Percentiles rank a stretch among this genome's conserved stretches.
Evolutionary conservation across 2,113 vertebrate species (phyloP).

Genomic region (Gila orcuttii): DNA sequence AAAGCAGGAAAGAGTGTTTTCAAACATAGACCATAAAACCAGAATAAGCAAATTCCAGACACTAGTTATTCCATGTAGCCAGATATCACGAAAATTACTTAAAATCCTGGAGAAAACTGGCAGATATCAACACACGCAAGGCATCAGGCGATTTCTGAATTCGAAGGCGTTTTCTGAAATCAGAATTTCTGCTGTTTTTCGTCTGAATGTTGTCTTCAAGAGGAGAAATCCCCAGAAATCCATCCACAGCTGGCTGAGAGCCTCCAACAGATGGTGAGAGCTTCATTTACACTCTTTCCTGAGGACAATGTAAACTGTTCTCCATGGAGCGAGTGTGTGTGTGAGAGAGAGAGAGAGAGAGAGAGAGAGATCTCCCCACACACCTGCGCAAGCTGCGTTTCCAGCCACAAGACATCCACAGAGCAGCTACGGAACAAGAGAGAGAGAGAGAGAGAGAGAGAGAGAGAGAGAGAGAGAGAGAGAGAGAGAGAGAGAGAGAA

Average conservation of each 20-base stretch:
- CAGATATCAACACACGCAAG: slow-evolving; percentile 11
- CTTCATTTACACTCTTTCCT: slow-evolving; percentile 48
- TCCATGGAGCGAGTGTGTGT: slow-evolving; percentile 36
- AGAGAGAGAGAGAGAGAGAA: too few relatives aligned
- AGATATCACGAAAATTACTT: slow-evolving; percentile 50
- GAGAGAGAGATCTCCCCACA: slow-evolving; percentile 8
- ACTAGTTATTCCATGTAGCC: neutral
- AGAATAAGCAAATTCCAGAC: neutral
- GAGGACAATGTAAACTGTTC: neutral
- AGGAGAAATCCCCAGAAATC: neutral
- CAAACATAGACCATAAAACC: slow-evolving; percentile 47
- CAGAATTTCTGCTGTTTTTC: neutral
- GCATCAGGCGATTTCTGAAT: neutral
- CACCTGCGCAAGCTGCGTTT: slow-evolving; percentile 57
- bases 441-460: slow-evolving; percentile 50
- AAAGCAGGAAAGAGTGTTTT: slow-evolving; percentile 63
- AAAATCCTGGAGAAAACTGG: slow-evolving; percentile 45
- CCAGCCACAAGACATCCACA: slow-evolving; percentile 72
- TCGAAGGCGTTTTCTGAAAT: slow-evolving; percentile 1
- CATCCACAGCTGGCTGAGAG: slow-evolving; percentile 22
- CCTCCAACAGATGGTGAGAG: neutral
- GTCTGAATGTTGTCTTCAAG: neutral
- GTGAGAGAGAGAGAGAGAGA: slow-evolving; percentile 5
- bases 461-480: slow-evolving; percentile 42
- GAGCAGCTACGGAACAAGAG: slow-evolving; percentile 69